Evolutionary conservation across 2,888 invertebrate species (phyloP), one percentile per base, ranked within the genome.

Genomic region (Eilema sororculum): DNA sequence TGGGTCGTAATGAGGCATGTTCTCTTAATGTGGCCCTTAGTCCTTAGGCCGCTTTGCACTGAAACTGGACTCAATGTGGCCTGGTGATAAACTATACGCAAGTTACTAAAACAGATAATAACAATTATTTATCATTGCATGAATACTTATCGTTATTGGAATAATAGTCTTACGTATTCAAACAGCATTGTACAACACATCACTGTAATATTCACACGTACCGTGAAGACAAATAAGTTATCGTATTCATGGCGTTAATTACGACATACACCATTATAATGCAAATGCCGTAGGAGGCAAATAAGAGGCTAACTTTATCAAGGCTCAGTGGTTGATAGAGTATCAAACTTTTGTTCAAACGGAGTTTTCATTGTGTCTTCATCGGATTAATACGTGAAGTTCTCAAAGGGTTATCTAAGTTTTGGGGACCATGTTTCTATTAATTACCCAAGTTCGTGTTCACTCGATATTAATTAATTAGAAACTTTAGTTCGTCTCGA

Each of bases 401-500:
- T 91, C 82, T 77, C 85, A 90, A 91, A 93, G 92, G 93, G 90
- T 93, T 92, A 91, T 90, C 92, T 90, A 91, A 93, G 92, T 92
- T 92, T 91, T 68, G 86, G 89, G 88, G 86, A 90, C 90, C 90
- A 87, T 90, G 91, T 91, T 92, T 89, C 91, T 93, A 93, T 92
- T 93, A 93, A 93, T 94, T 94, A 93, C 89, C 84, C 82, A 90
- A 93, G 88, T 94, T 93, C 79, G 78, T 74, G 79, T 79, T 74
- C 83, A 88, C 87, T 90, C 91, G 89, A 91, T 92, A 88, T 90
- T 89, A 92, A 92, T 93, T 93, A 92, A 93, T 93, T 91, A 91
- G 85, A 86, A 89, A 87, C 83, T 87, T 82, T 72, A 83, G 83
- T 86, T 84, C 78, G 84, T 84, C 75, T 67, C 28, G 56, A 68